These are phyloP conservation scores for Lycodopsis pacificus DNA, from an alignment of 2,797 vertebrate species.

Conservation along the genomic window DNA sequence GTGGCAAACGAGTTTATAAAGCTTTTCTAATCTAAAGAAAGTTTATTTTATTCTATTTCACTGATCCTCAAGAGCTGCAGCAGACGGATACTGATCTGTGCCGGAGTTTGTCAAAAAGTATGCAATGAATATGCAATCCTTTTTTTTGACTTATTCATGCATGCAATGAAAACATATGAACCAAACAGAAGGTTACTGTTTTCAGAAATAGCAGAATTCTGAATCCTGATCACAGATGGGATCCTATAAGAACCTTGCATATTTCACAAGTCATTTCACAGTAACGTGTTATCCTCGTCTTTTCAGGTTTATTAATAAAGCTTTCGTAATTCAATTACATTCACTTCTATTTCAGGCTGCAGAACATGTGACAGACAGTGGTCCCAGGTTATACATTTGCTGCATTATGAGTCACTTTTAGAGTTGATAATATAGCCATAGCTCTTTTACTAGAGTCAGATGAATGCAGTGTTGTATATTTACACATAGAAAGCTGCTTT, in stretches of 20 bases:
- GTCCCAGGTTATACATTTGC: background rate
- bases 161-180: background rate
- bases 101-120: background rate
- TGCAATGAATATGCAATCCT: background rate
- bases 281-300: background rate
- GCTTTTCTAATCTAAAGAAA: no score
- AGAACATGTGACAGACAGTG: background rate
- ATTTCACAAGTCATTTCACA: background rate
- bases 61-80: background rate
- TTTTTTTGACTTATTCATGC: background rate
- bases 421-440: background rate
- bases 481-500: background rate
- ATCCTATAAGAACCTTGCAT: background rate
- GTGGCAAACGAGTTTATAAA: no score
- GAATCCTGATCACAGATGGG: background rate
- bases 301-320: background rate
- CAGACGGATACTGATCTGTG: background rate
- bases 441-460: no score
- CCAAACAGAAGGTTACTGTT: background rate
- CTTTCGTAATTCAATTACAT: background rate
- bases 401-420: background rate
- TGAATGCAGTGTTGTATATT: background rate
- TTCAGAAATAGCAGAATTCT: background rate
- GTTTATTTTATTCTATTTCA: background rate
- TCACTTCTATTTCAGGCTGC: background rate